Percentiles rank a stretch among this genome's conserved stretches.
These are phyloP conservation scores for Urosaurus nigricauda DNA, from an alignment of 2,797 vertebrate genomes.

Conservation along the genomic window DNA sequence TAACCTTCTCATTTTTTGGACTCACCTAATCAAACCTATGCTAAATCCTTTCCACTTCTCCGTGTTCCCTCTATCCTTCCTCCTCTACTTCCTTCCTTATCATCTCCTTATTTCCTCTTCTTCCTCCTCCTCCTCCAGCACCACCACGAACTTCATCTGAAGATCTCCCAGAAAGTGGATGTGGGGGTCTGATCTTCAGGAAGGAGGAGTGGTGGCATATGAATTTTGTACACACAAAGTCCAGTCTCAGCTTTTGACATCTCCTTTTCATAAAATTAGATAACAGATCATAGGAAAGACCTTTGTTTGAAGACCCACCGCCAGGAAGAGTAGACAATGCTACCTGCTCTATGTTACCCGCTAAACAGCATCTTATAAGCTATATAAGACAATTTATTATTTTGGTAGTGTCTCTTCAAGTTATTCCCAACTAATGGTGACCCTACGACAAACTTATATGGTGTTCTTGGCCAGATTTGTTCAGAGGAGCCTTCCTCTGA, in stretches of 20 bases:
- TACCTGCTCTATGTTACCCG: too few relatives aligned
- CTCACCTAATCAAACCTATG: accelerated
- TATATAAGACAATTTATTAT: background rate
- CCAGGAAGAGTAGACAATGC: background rate
- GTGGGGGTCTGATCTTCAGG: too few relatives aligned
- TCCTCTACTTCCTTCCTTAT: background rate
- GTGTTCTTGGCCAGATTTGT: background rate
- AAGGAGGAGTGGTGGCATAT: too few relatives aligned
- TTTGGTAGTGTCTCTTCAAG: background rate
- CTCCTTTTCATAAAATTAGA: background rate
- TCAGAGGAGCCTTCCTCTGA: too few relatives aligned
- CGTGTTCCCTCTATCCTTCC: background rate
- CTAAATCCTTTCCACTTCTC: too few relatives aligned
- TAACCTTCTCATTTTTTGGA: background rate
- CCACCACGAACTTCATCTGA: background rate
- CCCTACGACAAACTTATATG: background rate
- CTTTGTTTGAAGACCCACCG: background rate
- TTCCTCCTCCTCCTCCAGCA: background rate
- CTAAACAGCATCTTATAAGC: too few relatives aligned
- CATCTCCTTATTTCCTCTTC: background rate
- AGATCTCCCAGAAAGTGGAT: background rate
- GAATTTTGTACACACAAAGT: too few relatives aligned
- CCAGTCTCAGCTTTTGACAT: background rate
- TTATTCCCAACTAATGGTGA: background rate
- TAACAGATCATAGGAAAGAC: background rate